These are phyloP conservation scores for Muschampia plurimacula DNA, from an alignment of 2,888 invertebrate species.

Conservation along the genomic window DNA sequence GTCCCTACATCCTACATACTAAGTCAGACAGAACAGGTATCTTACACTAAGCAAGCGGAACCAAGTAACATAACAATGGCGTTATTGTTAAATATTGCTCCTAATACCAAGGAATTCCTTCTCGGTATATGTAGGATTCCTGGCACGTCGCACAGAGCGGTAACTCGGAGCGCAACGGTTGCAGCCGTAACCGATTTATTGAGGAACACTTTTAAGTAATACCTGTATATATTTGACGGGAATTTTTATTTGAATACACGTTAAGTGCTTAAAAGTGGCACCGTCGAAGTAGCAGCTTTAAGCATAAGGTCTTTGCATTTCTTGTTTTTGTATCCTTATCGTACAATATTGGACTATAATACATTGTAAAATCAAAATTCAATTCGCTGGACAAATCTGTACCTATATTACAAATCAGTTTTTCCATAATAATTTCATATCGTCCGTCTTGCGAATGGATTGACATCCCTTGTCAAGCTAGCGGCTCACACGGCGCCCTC, in stretches of 20 bases:
- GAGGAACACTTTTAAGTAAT: conserved; percentile 35
- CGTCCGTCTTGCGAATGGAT: too few species aligned
- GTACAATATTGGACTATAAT: too few species aligned
- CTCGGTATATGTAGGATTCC: conserved; percentile 16
- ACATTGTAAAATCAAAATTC: too few species aligned
- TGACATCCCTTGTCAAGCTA: too few species aligned
- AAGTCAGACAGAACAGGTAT: too few species aligned
- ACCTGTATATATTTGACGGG: conserved; percentile 28
- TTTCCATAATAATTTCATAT: too few species aligned
- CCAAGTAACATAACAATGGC: not conserved
- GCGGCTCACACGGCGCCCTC: too few species aligned
- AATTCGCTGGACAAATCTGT: too few species aligned
- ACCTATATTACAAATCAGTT: too few species aligned
- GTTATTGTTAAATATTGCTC: conserved; percentile 26
- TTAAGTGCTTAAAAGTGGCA: conserved; percentile 12
- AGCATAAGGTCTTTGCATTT: too few species aligned
- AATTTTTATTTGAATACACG: conserved; percentile 24
- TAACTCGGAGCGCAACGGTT: conserved; percentile 27
- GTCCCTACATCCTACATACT: too few species aligned
- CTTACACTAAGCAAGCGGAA: not conserved
- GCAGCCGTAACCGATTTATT: conserved; percentile 31
- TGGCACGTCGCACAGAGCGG: conserved; percentile 21
- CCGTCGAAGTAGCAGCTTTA: not conserved
- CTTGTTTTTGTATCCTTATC: too few species aligned
- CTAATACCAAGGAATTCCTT: conserved; percentile 24